Conservation (phyloP, 2,888 invertebrate genomes). For the Mystacides longicornis region DNA sequence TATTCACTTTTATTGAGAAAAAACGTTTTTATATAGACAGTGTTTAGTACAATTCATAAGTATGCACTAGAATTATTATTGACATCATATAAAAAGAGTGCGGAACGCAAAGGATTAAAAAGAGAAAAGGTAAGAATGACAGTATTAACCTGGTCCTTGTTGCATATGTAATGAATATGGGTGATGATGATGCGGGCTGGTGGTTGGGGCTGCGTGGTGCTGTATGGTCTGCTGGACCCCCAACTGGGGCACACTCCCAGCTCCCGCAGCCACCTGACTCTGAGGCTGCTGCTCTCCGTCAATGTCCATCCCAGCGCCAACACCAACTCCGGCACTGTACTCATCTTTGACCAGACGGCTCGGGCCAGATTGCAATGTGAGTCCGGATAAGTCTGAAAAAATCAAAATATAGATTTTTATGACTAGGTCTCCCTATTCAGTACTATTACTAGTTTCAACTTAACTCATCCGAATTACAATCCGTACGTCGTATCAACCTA, state of each 20-base stretch:
- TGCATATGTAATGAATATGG: constrained; percentile 47
- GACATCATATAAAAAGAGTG: too few relatives aligned
- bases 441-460: too few relatives aligned
- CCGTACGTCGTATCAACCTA: too few relatives aligned
- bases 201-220: constrained; percentile 30
- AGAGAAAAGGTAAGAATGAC: too few relatives aligned
- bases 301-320: constrained; percentile 29
- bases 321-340: constrained; percentile 67
- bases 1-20: too few relatives aligned
- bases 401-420: too few relatives aligned
- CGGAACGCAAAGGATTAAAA: too few relatives aligned
- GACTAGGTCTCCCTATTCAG: too few relatives aligned
- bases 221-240: constrained; percentile 40
- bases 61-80: too few relatives aligned
- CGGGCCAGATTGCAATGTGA: constrained; percentile 79
- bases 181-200: constrained; percentile 23
- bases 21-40: too few relatives aligned
- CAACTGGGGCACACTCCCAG: constrained; percentile 45
- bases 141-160: constrained; percentile 26
- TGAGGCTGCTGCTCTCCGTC: constrained; percentile 54
- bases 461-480: too few relatives aligned
- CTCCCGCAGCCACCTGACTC: constrained; percentile 46
- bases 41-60: too few relatives aligned
- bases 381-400: constrained; percentile 76
- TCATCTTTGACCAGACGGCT: constrained; percentile 88